Percentiles rank a stretch among this genome's conserved stretches.
These are phyloP conservation scores for Stenodera caucasica DNA, from an alignment of 2,888 invertebrate species.

Conservation along the genomic window DNA sequence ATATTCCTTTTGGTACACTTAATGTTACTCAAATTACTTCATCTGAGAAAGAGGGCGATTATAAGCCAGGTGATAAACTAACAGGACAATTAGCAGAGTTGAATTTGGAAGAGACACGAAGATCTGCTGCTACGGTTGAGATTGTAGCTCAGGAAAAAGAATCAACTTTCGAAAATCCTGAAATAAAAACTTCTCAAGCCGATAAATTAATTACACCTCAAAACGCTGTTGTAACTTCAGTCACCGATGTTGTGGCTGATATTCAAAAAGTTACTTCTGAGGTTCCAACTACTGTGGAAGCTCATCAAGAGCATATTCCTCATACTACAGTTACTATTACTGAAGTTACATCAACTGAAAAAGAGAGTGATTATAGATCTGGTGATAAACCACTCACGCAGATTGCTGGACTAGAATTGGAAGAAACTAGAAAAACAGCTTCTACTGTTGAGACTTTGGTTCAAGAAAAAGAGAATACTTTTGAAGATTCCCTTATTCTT, in stretches of 20 bases:
- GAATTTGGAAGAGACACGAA: slow-evolving; percentile 49
- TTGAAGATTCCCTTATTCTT: slow-evolving; percentile 32
- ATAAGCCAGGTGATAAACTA: slow-evolving; percentile 29
- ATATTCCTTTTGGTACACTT: slow-evolving; percentile 25
- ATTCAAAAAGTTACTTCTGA: slow-evolving; percentile 31
- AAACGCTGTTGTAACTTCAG: slow-evolving; percentile 45
- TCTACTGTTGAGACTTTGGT: slow-evolving; percentile 14
- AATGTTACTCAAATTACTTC: slow-evolving; percentile 31
- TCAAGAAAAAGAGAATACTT: slow-evolving; percentile 25
- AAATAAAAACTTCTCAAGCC: slow-evolving; percentile 31
- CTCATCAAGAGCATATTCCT: slow-evolving; percentile 33
- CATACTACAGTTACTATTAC: slow-evolving; percentile 32
- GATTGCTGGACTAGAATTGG: slow-evolving; percentile 12
- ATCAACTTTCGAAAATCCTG: slow-evolving; percentile 39
- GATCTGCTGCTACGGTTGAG: slow-evolving; percentile 50
- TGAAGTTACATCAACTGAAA: slow-evolving; percentile 36
- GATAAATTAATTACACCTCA: slow-evolving; percentile 42
- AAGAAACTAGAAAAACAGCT: slow-evolving; percentile 12
- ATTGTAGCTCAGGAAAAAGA: slow-evolving; percentile 37
- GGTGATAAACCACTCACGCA: slow-evolving; percentile 15
- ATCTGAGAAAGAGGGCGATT: slow-evolving; percentile 34
- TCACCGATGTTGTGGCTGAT: slow-evolving; percentile 38
- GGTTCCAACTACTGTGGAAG: slow-evolving; percentile 29
- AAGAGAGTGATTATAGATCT: slow-evolving; percentile 23
- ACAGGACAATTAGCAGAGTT: slow-evolving; percentile 52